These are phyloP conservation scores for Sebastes melanostomus DNA, from an alignment of 2,797 vertebrate species.

Conservation along the genomic window DNA sequence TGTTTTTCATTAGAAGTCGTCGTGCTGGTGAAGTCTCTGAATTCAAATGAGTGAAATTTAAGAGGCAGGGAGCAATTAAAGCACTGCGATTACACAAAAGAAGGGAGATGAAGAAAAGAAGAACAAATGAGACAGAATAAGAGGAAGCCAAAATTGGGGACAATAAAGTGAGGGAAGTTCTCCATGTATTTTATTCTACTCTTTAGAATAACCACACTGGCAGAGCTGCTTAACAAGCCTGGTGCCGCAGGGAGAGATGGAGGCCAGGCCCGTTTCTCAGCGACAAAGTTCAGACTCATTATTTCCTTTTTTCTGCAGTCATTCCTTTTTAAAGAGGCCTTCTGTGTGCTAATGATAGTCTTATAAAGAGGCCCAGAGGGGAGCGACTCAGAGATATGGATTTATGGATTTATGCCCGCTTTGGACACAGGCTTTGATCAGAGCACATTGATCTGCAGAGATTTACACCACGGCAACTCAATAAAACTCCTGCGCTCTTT, in stretches of 20 bases:
- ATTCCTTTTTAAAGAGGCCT: constrained; percentile 69
- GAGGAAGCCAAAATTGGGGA: constrained; percentile 17
- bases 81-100: background rate
- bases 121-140: constrained; percentile 29
- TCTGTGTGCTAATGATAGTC: constrained; percentile 75
- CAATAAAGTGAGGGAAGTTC: constrained; percentile 38
- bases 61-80: constrained; percentile 27
- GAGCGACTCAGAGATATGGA: constrained; percentile 73
- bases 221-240: constrained; percentile 67
- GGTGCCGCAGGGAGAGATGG: constrained; percentile 62
- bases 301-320: constrained; percentile 69
- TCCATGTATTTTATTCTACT: constrained; percentile 53
- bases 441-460: constrained; percentile 77
- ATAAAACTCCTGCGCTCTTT: constrained; percentile 65
- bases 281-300: constrained; percentile 79
- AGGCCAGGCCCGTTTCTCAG: constrained; percentile 52
- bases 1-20: constrained; percentile 24
- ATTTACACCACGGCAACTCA: constrained; percentile 74
- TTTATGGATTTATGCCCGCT: constrained; percentile 75
- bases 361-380: constrained; percentile 74
- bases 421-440: constrained; percentile 79
- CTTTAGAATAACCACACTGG: constrained; percentile 54
- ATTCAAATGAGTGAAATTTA: constrained; percentile 13
- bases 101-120: constrained; percentile 1
- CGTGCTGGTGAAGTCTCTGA: background rate